These are phyloP conservation scores for Tricholauxania praeusta DNA, from an alignment of 2,888 invertebrate genomes.

Conservation along the genomic window DNA sequence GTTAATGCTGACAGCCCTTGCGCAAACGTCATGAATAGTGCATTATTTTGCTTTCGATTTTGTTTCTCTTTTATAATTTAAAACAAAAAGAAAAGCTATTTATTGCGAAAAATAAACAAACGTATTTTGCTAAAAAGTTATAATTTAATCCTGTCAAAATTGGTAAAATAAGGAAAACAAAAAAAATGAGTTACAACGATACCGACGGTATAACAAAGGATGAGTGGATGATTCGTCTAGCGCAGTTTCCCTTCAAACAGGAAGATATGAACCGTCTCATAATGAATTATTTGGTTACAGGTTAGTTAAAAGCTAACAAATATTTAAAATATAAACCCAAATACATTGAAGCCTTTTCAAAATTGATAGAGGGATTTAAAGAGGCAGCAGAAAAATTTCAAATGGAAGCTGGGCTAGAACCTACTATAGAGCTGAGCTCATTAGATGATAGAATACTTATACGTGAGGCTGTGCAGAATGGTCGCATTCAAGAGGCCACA, in stretches of 20 bases:
- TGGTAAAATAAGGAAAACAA: slow-evolving; percentile 63
- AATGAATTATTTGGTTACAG: slow-evolving; percentile 98
- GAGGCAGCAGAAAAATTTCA: slow-evolving; percentile 98
- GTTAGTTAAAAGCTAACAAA: slow-evolving; percentile 68
- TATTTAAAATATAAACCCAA: neutral
- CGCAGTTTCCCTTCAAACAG: slow-evolving; percentile 81
- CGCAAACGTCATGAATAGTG: neutral
- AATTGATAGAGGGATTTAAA: slow-evolving; percentile 85
- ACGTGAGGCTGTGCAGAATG: slow-evolving; percentile 92
- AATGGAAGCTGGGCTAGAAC: slow-evolving; percentile 89
- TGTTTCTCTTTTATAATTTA: neutral
- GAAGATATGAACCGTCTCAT: slow-evolving; percentile 96
- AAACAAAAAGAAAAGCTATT: neutral
- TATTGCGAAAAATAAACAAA: neutral
- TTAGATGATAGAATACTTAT: slow-evolving; percentile 93
- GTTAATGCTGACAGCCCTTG: neutral
- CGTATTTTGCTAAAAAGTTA: slow-evolving; percentile 1
- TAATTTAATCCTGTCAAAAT: slow-evolving; percentile 57
- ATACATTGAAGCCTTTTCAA: neutral
- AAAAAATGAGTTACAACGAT: slow-evolving; percentile 67
- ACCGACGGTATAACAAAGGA: slow-evolving; percentile 65
- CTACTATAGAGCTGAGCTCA: slow-evolving; percentile 83
- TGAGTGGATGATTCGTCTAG: slow-evolving; percentile 65
- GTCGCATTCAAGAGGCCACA: slow-evolving; percentile 93
- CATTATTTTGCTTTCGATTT: slow-evolving; percentile 21